Evolutionary conservation across 2,888 invertebrate species (phyloP), one percentile per base, ranked within the genome.

Genomic region (Anticlea derivata): DNA sequence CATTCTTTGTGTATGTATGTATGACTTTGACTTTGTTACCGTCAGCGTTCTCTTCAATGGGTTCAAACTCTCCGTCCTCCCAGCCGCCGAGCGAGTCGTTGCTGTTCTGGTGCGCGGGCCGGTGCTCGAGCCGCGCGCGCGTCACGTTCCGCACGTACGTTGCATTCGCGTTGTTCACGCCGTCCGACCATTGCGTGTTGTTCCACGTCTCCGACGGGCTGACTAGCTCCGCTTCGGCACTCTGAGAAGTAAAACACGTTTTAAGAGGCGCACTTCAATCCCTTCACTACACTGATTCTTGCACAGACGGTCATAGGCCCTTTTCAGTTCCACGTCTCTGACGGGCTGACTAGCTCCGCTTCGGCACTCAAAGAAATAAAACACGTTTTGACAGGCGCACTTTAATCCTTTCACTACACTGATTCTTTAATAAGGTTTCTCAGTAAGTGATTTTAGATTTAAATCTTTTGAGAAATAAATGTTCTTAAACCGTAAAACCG

Each of bases 41-140:
- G 57, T 92, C 88, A 29, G 82, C 86, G 44, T 92, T 83, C 68
- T 94, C 95, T 74, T 96, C 96, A 12, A 96, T 91, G 1, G 96
- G 94, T 74, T 96, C 96, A 78, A 96, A 96, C 81, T 96, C 96
- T 1, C 93, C 92, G 70, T 96, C 96, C 58, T 96, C 96, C 96
- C 96, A 96, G 40, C 92, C 93, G 43, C 86, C 87, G 50, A 92
- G 92, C 12, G 92, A 91, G 67, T 87, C 87, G 66, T 84, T 84
- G 67, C 84, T 91, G 77, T 89, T 91, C 76, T 92, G 84, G 62
- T 91, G 87, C 46, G 83, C 68, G 13, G 76, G 71, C 0, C 73
- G 67, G 46, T 75, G 80, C 8, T 76, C 78, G 1, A 68, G 60
- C 7, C 73, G 60, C 1, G 63, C 51, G 6, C 23, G 43, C 37